Evolutionary conservation across 2,113 vertebrate genomes (phyloP).

Genomic region (Chamaea fasciata): DNA sequence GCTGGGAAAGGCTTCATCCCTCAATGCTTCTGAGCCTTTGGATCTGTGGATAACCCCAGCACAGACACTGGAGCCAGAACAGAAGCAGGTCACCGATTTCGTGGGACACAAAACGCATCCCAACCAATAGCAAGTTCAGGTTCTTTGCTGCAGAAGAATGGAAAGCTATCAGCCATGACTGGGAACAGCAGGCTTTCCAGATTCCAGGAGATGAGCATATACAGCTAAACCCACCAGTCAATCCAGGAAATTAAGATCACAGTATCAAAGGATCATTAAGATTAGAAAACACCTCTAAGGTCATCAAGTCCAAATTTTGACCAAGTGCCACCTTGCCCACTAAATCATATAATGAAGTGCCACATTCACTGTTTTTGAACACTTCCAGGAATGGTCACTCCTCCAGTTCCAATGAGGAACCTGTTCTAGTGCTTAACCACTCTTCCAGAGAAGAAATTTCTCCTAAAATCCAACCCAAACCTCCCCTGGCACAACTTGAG

Average conservation of each 20-base stretch:
- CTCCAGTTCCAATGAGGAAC: background rate
- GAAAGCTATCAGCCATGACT: background rate
- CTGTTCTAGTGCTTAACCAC: background rate
- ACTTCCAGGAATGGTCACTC: background rate
- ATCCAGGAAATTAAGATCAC: background rate
- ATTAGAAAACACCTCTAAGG: background rate
- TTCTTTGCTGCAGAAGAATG: background rate
- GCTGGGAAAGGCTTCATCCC: background rate
- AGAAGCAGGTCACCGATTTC: background rate
- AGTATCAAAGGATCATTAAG: background rate
- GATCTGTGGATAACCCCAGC: background rate
- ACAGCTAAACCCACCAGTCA: background rate
- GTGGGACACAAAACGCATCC: fast-evolving
- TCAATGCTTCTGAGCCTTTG: background rate
- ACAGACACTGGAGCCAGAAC: background rate
- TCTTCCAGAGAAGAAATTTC: background rate
- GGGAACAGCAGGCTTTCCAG: background rate
- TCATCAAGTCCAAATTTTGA: background rate
- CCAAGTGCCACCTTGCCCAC: fast-evolving
- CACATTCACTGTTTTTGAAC: background rate
- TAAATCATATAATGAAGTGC: background rate
- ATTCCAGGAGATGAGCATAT: background rate
- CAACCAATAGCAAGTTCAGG: background rate
- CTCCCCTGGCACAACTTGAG: background rate
- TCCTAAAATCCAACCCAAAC: background rate